Conservation (phyloP, 2,888 invertebrate genomes). For the Lamproptera curius region DNA sequence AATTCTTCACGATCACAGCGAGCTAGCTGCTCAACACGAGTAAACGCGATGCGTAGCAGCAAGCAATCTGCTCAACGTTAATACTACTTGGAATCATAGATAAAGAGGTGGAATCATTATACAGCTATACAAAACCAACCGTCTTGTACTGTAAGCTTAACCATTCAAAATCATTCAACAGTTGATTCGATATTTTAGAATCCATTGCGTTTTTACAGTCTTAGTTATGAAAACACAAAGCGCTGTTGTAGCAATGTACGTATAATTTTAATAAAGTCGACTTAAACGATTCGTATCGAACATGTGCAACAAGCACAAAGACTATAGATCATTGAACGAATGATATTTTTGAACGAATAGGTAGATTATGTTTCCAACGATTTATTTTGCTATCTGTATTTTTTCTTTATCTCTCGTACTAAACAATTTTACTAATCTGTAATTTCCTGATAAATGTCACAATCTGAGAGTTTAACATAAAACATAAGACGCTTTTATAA, state of each 20-base stretch:
- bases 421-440: too few relatives aligned
- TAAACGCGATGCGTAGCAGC: constrained; percentile 23
- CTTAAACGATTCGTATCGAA: background rate
- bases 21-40: constrained; percentile 37
- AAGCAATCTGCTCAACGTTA: constrained; percentile 13
- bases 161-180: background rate
- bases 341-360: background rate
- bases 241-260: constrained; percentile 5
- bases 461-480: too few relatives aligned
- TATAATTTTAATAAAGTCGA: background rate
- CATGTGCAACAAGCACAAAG: constrained; percentile 13
- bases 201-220: constrained; percentile 4
- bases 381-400: constrained; percentile 1
- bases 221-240: background rate
- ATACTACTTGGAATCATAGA: constrained; percentile 14
- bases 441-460: too few relatives aligned
- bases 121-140: background rate
- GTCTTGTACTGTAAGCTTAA: background rate
- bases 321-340: constrained; percentile 10
- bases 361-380: background rate
- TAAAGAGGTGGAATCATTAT: constrained; percentile 9
- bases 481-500: too few relatives aligned
- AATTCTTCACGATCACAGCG: constrained; percentile 36
- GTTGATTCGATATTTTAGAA: background rate
- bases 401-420: too few relatives aligned